Percentiles rank a stretch among this genome's conserved stretches.
Evolutionary conservation across 2,888 invertebrate genomes (phyloP).

Genomic region (Osedax fenrisi): DNA sequence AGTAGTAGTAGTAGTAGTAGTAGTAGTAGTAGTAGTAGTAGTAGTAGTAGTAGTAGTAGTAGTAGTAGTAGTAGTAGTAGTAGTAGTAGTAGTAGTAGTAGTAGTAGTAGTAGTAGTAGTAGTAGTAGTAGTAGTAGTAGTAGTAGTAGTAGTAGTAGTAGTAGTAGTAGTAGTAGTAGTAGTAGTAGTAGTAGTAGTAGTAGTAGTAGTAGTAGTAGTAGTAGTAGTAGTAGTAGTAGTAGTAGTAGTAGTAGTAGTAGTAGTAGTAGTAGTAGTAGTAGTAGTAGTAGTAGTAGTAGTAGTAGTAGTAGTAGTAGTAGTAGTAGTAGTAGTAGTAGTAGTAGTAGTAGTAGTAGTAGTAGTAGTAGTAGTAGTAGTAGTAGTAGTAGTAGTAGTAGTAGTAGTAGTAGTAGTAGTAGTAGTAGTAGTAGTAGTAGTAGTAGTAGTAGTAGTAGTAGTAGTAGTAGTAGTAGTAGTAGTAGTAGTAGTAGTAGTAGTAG

Average conservation of each 20-base stretch:
- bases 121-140: not conserved
- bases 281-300: not conserved
- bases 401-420: not conserved
- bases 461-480: not conserved
- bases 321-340: not conserved
- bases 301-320: not conserved
- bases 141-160: not conserved
- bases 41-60: not conserved
- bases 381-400: not conserved
- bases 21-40: not conserved
- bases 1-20: not conserved
- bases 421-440: not conserved
- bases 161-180: not conserved
- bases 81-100: not conserved
- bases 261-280: not conserved
- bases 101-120: not conserved
- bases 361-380: not conserved
- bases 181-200: not conserved
- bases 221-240: not conserved
- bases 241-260: not conserved
- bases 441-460: not conserved
- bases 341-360: not conserved
- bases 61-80: not conserved
- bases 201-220: not conserved
- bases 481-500: no score